Conservation (phyloP, 2,888 invertebrate genomes). For the Bellardia pandia region DNA sequence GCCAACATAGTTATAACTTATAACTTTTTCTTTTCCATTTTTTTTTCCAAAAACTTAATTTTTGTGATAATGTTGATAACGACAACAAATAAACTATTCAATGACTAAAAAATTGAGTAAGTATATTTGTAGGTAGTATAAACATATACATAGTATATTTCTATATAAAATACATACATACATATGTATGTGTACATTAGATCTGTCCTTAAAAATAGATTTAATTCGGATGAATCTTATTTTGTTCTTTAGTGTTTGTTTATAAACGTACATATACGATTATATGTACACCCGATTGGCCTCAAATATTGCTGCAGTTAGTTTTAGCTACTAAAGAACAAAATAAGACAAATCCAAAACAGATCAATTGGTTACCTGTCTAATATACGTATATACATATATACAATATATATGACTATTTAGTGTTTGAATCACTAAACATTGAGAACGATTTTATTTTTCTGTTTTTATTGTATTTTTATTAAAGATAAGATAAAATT, state of each 20-base stretch:
- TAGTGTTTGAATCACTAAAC: neutral
- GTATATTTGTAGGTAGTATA: neutral
- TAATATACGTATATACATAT: neutral
- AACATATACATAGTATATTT: too few relatives aligned
- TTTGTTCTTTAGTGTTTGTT: too few relatives aligned
- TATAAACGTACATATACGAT: too few relatives aligned
- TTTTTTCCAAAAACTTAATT: neutral
- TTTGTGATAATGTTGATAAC: neutral
- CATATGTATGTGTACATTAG: neutral
- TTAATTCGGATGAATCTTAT: too few relatives aligned
- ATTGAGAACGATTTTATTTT: conserved; percentile 26
- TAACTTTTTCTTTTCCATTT: conserved; percentile 5
- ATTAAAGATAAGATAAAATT: conserved; percentile 58
- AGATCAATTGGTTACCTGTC: neutral
- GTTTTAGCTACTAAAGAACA: too few relatives aligned
- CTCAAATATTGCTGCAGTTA: too few relatives aligned
- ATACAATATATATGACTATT: neutral
- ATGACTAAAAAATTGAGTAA: neutral
- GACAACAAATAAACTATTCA: conserved; percentile 1
- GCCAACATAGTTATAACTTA: neutral
- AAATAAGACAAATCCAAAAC: too few relatives aligned
- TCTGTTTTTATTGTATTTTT: conserved; percentile 11
- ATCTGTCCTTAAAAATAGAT: too few relatives aligned
- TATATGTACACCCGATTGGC: too few relatives aligned
- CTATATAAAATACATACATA: neutral